A percentile compares a stretch with the other conserved stretches of the same genome.
Conservation (phyloP, 2,888 invertebrate species). For the Palloptera scutellata region DNA sequence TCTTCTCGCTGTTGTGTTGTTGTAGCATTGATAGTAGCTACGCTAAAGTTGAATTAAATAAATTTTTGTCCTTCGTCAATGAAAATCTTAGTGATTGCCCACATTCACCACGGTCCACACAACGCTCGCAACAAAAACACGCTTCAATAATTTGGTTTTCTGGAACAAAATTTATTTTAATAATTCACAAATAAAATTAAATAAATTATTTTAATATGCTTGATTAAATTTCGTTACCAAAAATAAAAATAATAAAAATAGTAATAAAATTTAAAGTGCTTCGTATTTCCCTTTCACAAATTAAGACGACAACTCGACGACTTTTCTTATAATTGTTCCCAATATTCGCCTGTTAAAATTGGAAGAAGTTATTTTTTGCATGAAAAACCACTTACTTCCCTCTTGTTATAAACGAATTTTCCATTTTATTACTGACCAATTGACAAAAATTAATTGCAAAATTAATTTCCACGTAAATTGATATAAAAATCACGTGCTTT, state of each 20-base stretch:
- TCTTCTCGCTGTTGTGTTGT: too few species aligned
- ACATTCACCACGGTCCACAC: slow-evolving; percentile 9
- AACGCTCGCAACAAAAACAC: background rate
- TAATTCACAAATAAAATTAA: slow-evolving; percentile 9
- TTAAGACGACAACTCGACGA: background rate
- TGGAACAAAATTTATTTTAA: slow-evolving; percentile 13
- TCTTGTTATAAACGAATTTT: slow-evolving; percentile 22
- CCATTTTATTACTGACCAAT: slow-evolving; percentile 35
- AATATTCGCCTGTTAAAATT: slow-evolving; percentile 6
- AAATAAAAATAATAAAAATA: slow-evolving; percentile 5
- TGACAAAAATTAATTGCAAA: slow-evolving; percentile 37
- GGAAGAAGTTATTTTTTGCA: slow-evolving; percentile 38
- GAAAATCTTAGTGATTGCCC: slow-evolving; percentile 15
- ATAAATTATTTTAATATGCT: slow-evolving; percentile 10
- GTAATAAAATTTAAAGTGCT: background rate
- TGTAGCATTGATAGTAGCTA: too few species aligned
- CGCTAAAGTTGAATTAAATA: too few species aligned
- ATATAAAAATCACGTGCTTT: slow-evolving; percentile 19
- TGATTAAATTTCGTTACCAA: background rate
- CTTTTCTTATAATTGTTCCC: background rate
- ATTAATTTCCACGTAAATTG: slow-evolving; percentile 39
- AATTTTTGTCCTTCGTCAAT: too few species aligned
- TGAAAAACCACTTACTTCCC: slow-evolving; percentile 38
- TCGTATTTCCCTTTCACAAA: background rate
- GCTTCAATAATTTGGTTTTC: background rate